Percentiles rank a stretch among this genome's conserved stretches.
Evolutionary conservation across 1,140 invertebrate genomes (phyloP).

Genomic region (Drosophila repletoides): DNA sequence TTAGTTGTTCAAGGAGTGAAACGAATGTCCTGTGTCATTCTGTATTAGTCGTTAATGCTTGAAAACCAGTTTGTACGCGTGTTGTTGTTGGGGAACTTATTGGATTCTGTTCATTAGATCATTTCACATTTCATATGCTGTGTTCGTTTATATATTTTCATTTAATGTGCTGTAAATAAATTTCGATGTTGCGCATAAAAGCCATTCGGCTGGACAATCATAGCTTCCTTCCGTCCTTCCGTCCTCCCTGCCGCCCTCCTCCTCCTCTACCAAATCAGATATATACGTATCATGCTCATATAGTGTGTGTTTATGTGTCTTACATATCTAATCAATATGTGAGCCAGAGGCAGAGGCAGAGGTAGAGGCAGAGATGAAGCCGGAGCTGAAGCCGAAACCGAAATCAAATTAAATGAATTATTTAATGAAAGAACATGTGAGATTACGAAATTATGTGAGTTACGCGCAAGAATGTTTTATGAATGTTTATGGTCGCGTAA

Average conservation of each 20-base stretch:
- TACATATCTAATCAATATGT: constrained; percentile 24
- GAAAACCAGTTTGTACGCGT: neutral
- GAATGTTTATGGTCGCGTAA: constrained; percentile 75
- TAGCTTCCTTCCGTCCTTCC: neutral
- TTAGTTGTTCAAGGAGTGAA: too few relatives aligned
- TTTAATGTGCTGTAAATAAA: constrained; percentile 62
- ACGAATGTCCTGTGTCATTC: too few relatives aligned
- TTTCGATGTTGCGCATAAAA: constrained; percentile 58
- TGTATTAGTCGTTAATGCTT: too few relatives aligned
- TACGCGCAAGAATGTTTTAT: constrained; percentile 73
- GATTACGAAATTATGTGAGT: constrained; percentile 77
- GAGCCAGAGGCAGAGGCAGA: neutral
- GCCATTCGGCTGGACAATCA: constrained; percentile 41
- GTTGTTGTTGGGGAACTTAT: neutral
- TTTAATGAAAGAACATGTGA: constrained; percentile 72
- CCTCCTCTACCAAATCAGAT: neutral
- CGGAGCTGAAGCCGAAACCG: neutral
- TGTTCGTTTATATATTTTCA: constrained; percentile 11
- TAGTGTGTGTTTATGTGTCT: constrained; percentile 15
- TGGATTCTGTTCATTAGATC: neutral
- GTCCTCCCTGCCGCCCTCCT: too few relatives aligned
- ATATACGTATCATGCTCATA: constrained; percentile 2
- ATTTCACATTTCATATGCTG: constrained; percentile 16
- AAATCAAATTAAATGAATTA: constrained; percentile 80
- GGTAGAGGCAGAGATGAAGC: too few relatives aligned